Evolutionary conservation across 2,113 vertebrate species (phyloP), one percentile per base, ranked within the genome.

Genomic region (Silurus glanis): DNA sequence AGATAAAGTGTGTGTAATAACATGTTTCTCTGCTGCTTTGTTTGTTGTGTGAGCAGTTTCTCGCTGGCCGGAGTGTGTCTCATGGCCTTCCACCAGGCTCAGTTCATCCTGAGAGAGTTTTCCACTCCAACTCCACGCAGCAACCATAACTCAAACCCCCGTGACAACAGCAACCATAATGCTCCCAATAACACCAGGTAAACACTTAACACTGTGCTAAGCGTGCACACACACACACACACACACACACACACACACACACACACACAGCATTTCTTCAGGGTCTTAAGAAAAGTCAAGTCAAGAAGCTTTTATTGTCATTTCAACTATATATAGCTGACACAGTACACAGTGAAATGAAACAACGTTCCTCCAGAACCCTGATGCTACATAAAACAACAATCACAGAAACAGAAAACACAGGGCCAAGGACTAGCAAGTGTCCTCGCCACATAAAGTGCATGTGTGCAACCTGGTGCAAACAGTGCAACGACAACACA

Each of bases 21-120:
- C 9, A 23, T 82, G n/a, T 55, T 56, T 45, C 9, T 58, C 16
- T 37, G 25, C 17, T 61, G 13, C 55, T 58, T 9, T 19, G 2
- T 82, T 58, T 37, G 47, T 88, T 37, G 92, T 71, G 28, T 47
- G 21, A 71, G 45, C 62, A 99, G 98, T 89, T 95, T 97, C 91
- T 99, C 98, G n/a, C 92, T 99, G 78, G 93, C 97, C 0, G 97
- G 97, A 37, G 98, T 99, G 75, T 96, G 97, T 91, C 90, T 97
- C 87, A 97, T 99, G 95, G 98, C 98, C 80, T 97, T 98, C 91
- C 96, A 97, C 86, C 98, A 98, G 94, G 98, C 98, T 14, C 98
- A 98, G 88, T 97, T 97, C 90, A 99, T 99, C 90, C 94, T 99
- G 9, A 94, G 89, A 80, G 98, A 99, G 88, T 99, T 99, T 87